These are phyloP conservation scores for Eumacrocentrus americanus DNA, from an alignment of 2,888 invertebrate species.

Conservation along the genomic window DNA sequence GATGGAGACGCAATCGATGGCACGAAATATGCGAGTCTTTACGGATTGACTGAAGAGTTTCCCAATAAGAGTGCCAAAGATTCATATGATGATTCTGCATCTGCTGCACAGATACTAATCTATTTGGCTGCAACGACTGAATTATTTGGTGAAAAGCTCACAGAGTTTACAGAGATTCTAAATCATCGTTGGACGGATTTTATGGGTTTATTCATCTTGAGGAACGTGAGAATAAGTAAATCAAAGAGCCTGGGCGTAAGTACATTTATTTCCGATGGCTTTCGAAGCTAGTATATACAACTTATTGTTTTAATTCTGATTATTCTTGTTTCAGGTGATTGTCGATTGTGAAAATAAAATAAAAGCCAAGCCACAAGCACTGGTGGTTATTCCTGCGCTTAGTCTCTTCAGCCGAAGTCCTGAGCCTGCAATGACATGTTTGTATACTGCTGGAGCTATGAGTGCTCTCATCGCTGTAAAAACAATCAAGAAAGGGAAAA, in stretches of 20 bases:
- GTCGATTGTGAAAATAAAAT: neutral
- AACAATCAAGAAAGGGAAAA: conserved; percentile 6
- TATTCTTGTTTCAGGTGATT: neutral
- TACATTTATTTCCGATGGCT: neutral
- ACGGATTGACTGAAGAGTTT: neutral
- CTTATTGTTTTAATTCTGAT: neutral
- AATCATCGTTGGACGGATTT: neutral
- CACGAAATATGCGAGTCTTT: conserved; percentile 4
- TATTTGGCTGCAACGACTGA: neutral
- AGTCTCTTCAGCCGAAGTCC: neutral
- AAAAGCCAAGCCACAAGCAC: neutral
- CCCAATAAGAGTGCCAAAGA: no score
- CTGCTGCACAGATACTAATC: neutral
- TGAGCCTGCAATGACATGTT: neutral
- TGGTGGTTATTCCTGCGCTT: neutral
- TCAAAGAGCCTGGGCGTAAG: neutral
- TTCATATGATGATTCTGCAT: neutral
- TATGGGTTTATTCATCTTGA: neutral
- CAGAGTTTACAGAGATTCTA: neutral
- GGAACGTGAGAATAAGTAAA: neutral
- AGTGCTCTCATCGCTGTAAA: neutral
- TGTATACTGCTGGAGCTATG: neutral
- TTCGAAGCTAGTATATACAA: neutral
- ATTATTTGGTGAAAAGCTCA: neutral
- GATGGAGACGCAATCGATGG: neutral